Conservation (phyloP, 2,797 vertebrate species). For the Gephyroberyx darwinii region DNA sequence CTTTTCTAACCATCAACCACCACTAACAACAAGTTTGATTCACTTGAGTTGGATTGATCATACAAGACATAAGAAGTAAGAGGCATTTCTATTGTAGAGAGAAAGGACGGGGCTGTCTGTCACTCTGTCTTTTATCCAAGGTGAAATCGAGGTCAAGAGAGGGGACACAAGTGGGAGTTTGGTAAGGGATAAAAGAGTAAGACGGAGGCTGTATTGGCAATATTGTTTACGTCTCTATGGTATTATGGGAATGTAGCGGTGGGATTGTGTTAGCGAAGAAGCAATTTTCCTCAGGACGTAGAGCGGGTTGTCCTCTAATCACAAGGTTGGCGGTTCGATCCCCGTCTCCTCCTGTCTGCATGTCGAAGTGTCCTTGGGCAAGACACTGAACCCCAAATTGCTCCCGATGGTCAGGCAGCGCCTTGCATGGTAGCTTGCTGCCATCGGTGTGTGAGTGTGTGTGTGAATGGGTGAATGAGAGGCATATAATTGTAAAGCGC, state of each 20-base stretch:
- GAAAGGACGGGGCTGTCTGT: constrained; percentile 22
- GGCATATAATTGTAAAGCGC: too few relatives aligned
- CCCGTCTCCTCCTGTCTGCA: too few relatives aligned
- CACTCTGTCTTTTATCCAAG: constrained; percentile 34
- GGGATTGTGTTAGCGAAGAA: constrained; percentile 46
- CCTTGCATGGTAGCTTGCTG: too few relatives aligned
- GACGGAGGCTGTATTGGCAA: constrained; percentile 8
- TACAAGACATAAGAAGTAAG: not conserved
- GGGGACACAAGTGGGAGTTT: constrained; percentile 9
- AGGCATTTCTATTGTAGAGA: constrained; percentile 38
- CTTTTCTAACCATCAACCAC: too few relatives aligned
- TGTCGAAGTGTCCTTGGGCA: too few relatives aligned
- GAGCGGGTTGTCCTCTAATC: too few relatives aligned
- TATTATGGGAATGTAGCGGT: constrained; percentile 33
- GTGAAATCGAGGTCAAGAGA: constrained; percentile 40
- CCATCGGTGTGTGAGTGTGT: too few relatives aligned
- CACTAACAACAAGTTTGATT: too few relatives aligned
- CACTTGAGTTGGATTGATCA: constrained; percentile 11
- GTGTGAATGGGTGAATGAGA: too few relatives aligned
- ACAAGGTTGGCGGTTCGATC: too few relatives aligned
- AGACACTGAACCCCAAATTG: too few relatives aligned
- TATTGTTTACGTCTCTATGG: constrained; percentile 45
- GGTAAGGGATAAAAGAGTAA: constrained; percentile 22
- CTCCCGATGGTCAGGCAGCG: too few relatives aligned
- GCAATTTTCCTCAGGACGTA: constrained; percentile 37